phyloP scores from a whole-genome alignment of 2,888 invertebrate genomes.

The Andrena bucephala region DNA sequence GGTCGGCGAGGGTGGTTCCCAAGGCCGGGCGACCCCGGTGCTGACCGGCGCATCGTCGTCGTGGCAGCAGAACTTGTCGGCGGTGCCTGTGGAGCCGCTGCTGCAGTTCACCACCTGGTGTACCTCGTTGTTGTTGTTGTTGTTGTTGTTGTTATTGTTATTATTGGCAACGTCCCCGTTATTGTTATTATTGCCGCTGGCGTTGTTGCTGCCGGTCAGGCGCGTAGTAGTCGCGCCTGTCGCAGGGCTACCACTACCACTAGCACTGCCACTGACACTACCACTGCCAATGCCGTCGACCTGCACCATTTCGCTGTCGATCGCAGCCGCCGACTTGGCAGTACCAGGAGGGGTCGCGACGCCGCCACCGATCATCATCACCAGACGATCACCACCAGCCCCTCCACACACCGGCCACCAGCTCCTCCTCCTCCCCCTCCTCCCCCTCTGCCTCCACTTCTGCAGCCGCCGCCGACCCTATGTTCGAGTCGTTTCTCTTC shows the following conservation, averaged over 20 bases:
- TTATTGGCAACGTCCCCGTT: constrained; percentile 38
- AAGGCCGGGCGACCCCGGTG: constrained; percentile 80
- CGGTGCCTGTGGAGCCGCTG: constrained; percentile 55
- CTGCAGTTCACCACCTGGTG: constrained; percentile 67
- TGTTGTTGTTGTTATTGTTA: constrained; percentile 65
- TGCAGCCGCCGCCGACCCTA: constrained; percentile 36
- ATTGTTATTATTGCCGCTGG: constrained; percentile 68
- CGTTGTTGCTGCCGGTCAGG: constrained; percentile 68
- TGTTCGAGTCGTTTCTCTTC: constrained; percentile 39
- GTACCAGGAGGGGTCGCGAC: constrained; percentile 82
- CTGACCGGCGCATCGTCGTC: constrained; percentile 78
- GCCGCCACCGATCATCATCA: constrained; percentile 84
- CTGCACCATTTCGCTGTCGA: constrained; percentile 81
- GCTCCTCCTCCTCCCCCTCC: constrained; percentile 66
- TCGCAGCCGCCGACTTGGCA: constrained; percentile 81
- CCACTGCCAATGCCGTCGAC: constrained; percentile 82
- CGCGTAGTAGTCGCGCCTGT: constrained; percentile 77
- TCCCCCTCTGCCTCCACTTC: constrained; percentile 57
- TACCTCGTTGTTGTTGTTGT: constrained; percentile 74
- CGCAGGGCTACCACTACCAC: constrained; percentile 83
- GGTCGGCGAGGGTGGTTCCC: constrained; percentile 83
- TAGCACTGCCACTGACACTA: constrained; percentile 83
- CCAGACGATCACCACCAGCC: constrained; percentile 75
- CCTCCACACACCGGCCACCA: constrained; percentile 69
- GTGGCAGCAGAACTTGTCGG: constrained; percentile 79